Conservation (phyloP, 2,113 vertebrate species). For the Empidonax alnorum region DNA sequence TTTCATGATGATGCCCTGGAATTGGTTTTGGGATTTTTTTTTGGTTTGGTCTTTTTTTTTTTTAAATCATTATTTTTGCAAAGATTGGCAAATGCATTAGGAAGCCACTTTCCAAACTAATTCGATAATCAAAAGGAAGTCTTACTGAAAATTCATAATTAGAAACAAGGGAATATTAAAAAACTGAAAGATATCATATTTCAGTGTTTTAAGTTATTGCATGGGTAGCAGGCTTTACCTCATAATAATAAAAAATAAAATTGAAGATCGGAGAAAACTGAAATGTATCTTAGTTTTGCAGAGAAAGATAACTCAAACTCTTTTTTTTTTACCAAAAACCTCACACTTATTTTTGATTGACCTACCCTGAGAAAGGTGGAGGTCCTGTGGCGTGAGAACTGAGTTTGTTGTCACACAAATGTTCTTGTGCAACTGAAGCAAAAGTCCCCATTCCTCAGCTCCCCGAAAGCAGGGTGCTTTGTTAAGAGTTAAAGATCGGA, state of each 20-base stretch:
- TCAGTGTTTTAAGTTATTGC: neutral
- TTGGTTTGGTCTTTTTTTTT: neutral
- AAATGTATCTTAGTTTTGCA: neutral
- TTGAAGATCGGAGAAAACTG: neutral
- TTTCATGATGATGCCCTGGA: neutral
- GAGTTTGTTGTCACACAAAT: neutral
- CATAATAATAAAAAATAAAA: neutral
- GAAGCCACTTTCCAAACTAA: neutral
- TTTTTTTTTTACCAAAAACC: neutral
- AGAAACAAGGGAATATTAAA: neutral
- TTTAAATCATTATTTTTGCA: neutral
- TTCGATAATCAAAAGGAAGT: neutral
- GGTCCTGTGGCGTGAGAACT: neutral
- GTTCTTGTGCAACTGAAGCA: neutral
- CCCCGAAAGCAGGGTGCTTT: neutral
- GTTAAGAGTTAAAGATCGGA: neutral
- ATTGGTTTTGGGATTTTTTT: neutral
- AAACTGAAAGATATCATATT: neutral
- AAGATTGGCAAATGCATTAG: neutral
- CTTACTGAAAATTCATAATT: neutral
- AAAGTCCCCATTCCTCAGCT: neutral
- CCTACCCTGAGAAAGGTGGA: neutral
- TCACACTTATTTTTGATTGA: neutral
- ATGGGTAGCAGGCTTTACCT: neutral
- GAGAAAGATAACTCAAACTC: neutral